These are phyloP conservation scores for Moxostoma hubbsi DNA, from an alignment of 2,797 vertebrate species.

Conservation along the genomic window DNA sequence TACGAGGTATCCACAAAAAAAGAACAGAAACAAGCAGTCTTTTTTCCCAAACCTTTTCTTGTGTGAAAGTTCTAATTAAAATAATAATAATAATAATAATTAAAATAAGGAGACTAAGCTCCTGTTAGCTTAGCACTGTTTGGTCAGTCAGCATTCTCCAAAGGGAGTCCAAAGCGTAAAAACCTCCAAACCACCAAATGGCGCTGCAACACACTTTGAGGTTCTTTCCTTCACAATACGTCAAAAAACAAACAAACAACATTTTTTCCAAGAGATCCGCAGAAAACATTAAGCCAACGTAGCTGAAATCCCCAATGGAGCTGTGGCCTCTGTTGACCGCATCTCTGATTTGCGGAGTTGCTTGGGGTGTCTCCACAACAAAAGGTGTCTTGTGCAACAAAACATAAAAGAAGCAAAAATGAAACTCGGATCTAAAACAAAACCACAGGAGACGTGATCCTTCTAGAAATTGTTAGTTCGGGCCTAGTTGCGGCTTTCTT, in stretches of 20 bases:
- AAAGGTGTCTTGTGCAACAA: constrained; percentile 96
- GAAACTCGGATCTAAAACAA: constrained; percentile 59
- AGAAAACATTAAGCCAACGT: constrained; percentile 46
- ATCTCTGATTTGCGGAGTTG: constrained; percentile 45
- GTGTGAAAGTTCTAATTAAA: constrained; percentile 63
- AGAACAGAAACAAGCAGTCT: constrained; percentile 70
- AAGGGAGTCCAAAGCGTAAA: constrained; percentile 67
- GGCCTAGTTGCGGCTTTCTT: constrained; percentile 70
- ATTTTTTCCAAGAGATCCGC: constrained; percentile 42
- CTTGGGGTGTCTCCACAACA: constrained; percentile 65
- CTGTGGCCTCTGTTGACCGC: constrained; percentile 34
- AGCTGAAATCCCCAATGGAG: constrained; percentile 34
- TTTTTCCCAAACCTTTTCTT: constrained; percentile 59
- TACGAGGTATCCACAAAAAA: constrained; percentile 82
- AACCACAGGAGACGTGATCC: constrained; percentile 75
- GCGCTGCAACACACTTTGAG: constrained; percentile 54
- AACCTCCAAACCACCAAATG: constrained; percentile 57
- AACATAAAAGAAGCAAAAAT: constrained; percentile 64
- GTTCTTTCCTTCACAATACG: constrained; percentile 57
- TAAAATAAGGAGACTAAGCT: constrained; percentile 64
- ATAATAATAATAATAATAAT: constrained; percentile 65
- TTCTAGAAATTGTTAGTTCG: constrained; percentile 61
- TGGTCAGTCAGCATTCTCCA: constrained; percentile 59
- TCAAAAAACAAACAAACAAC: constrained; percentile 56
- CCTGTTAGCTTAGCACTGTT: constrained; percentile 61